Evolutionary conservation across 2,888 invertebrate genomes (phyloP), one percentile per base, ranked within the genome.

Genomic region (Quadriops clusia): DNA sequence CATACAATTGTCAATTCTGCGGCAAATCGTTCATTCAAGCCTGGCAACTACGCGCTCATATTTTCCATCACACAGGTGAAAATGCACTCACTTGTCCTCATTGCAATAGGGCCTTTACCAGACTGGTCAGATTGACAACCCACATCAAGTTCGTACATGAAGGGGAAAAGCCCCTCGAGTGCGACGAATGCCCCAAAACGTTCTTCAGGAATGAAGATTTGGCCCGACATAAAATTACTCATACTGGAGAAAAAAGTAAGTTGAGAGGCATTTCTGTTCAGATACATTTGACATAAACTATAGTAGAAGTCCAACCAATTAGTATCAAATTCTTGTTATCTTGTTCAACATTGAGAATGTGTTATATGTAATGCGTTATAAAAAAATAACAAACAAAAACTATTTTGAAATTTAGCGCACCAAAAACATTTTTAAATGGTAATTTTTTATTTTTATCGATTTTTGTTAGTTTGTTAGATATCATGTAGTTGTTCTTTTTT

Each of bases 21-120:
- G 71, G 70, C 6, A 77, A 76, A 53, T 73, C 81, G n/a, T 89
- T 85, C 57, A 89, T 89, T 34, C 89, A 61, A 46, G 76, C 79
- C 6, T 72, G 77, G 5, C 87, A 87, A 52, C 61, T 89, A 17
- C 70, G 77, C 40, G 77, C 79, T 4, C 89, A 89, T 52, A 62
- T 81, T 39, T 78, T 79, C 48, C 79, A 79, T 50, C 78, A 87
- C 41, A 75, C 74, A 7, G 76, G 75, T 16, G 75, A 77, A 47
- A 68, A 68, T 43, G 76, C 74, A 7, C 77, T 70, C 49, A 61
- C 69, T 11, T 87, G 87, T 50, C 65, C 68, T 3, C 42, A 59
- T 34, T 72, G 72, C 51, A 64, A 65, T 38, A 65, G 59, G 5
- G 58, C 61, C 3, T 63, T 64, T 38, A 62, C 61, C 36, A 46